Conservation (phyloP, 2,797 vertebrate genomes). For the Enteromius mattozi region DNA sequence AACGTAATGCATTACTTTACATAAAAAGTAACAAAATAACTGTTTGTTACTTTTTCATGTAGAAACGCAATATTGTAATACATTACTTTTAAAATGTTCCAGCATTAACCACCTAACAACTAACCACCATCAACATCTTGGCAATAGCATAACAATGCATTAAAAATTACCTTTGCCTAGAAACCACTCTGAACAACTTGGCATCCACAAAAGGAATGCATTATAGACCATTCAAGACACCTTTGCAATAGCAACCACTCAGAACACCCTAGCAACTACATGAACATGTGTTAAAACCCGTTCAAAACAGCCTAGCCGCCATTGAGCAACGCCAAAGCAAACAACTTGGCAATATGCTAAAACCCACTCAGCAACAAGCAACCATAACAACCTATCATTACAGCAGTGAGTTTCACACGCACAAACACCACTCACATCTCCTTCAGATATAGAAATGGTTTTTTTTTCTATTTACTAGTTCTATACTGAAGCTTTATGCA, state of each 20-base stretch:
- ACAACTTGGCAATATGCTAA: not conserved
- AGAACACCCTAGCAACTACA: not conserved
- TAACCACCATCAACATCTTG: not conserved
- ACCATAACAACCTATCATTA: not conserved
- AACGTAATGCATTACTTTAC: no score
- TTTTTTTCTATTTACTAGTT: conserved; percentile 8
- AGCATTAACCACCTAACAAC: not conserved
- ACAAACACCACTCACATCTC: conserved; percentile 1
- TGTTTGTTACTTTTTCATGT: not conserved
- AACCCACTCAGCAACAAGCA: not conserved
- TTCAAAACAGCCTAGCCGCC: not conserved
- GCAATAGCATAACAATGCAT: not conserved
- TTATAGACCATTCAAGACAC: not conserved
- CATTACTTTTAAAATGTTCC: not conserved
- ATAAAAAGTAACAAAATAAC: not conserved
- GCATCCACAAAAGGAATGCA: not conserved
- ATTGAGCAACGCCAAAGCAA: not conserved
- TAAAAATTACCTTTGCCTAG: not conserved
- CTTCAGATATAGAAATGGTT: not conserved
- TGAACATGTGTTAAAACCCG: not conserved
- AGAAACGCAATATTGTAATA: not conserved
- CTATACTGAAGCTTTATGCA: conserved; percentile 33
- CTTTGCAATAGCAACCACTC: not conserved
- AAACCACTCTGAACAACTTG: not conserved
- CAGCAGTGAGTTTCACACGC: not conserved